Evolutionary conservation across 2,888 invertebrate species (phyloP).

Genomic region (Ennomos fuscantarius): DNA sequence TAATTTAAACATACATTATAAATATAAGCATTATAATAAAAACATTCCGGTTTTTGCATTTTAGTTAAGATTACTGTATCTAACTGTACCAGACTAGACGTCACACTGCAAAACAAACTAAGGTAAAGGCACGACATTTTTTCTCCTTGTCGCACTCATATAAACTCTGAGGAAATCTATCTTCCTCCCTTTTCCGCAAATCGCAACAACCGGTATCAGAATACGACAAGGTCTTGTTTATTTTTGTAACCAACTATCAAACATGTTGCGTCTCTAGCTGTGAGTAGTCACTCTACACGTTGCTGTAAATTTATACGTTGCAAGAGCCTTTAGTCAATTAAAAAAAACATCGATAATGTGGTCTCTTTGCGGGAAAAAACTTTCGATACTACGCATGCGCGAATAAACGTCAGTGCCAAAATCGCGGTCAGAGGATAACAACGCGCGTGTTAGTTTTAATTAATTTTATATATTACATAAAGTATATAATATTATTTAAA

Average conservation of each 20-base stretch:
- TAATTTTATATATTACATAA: conserved; percentile 24
- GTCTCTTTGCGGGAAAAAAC: conserved; percentile 3
- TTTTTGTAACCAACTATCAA: conserved; percentile 28
- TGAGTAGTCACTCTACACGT: conserved; percentile 15
- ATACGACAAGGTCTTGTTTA: conserved; percentile 27
- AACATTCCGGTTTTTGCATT: too few relatives aligned
- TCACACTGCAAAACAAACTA: background rate
- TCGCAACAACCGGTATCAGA: conserved; percentile 8
- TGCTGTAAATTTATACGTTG: background rate
- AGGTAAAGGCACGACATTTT: conserved; percentile 7
- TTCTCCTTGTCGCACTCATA: conserved; percentile 30
- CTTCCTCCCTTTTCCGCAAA: conserved; percentile 15
- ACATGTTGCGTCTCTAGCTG: conserved; percentile 27
- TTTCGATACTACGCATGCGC: conserved; percentile 32
- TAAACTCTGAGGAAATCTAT: background rate
- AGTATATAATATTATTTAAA: conserved; percentile 15
- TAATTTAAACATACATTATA: too few relatives aligned
- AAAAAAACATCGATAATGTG: conserved; percentile 8
- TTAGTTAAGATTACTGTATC: too few relatives aligned
- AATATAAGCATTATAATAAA: too few relatives aligned
- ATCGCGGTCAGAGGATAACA: conserved; percentile 16
- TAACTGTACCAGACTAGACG: too few relatives aligned
- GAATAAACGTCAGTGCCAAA: conserved; percentile 30
- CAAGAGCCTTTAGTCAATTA: background rate
- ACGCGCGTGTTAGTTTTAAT: conserved; percentile 12